Percentiles rank a stretch among this genome's conserved stretches.
phyloP scores from a whole-genome alignment of 2,888 invertebrate species.

The Archips crataeganus region DNA sequence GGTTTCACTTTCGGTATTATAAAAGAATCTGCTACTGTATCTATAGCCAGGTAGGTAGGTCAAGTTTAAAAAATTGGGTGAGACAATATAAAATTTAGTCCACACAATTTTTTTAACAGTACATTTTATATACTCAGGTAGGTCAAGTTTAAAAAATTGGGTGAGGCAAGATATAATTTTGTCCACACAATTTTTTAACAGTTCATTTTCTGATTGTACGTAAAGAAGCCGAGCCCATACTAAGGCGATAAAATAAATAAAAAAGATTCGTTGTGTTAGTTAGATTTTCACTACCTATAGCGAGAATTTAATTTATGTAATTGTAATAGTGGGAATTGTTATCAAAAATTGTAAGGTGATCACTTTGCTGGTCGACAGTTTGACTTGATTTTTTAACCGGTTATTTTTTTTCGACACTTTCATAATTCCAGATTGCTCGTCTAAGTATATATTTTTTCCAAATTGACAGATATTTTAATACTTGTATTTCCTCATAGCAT shows the following conservation, averaged over 20 bases:
- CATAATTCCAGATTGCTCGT: no score
- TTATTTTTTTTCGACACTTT: no score
- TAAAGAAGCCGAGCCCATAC: not conserved
- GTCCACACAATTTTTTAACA: not conserved
- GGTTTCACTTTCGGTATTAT: constrained; percentile 67
- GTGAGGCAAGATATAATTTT: not conserved
- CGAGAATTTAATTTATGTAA: no score
- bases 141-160: constrained; percentile 51
- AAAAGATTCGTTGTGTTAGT: no score
- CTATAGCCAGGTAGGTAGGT: constrained; percentile 44
- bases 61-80: constrained; percentile 51
- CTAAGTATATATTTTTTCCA: no score
- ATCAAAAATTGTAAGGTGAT: no score
- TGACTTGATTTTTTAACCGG: no score
- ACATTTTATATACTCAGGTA: constrained; percentile 42
- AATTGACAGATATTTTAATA: no score
- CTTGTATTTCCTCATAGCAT: no score
- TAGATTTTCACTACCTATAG: no score
- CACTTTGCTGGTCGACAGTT: no score
- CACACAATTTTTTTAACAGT: not conserved
- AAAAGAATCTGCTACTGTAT: constrained; percentile 56
- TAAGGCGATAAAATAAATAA: not conserved
- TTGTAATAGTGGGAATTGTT: no score
- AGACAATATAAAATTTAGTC: not conserved
- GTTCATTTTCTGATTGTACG: not conserved